Conservation (phyloP, 2,797 vertebrate species). For the Pseudochirops corinnae region DNA sequence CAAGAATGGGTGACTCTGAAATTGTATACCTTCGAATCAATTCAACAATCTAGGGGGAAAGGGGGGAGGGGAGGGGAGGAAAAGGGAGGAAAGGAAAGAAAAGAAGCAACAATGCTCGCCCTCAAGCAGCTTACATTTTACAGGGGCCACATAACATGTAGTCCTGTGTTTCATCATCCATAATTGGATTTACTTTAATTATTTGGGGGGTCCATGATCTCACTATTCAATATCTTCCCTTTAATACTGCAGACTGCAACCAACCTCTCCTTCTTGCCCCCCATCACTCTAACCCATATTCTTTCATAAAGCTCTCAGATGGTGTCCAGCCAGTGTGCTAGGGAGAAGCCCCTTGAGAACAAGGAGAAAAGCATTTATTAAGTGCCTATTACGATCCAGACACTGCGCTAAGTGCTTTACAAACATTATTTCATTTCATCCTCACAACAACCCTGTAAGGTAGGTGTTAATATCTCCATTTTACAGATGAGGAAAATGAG, state of each 20-base stretch:
- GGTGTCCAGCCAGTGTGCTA: background rate
- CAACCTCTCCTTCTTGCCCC: background rate
- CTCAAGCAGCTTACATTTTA: too few species aligned
- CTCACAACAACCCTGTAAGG: background rate
- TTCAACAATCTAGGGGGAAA: too few species aligned
- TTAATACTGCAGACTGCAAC: background rate
- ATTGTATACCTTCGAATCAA: too few species aligned
- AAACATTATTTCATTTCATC: background rate
- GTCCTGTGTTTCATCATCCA: too few species aligned
- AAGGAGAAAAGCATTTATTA: too few species aligned
- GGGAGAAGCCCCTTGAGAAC: background rate
- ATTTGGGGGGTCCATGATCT: too few species aligned
- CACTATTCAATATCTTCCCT: background rate
- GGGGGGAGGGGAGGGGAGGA: too few species aligned
- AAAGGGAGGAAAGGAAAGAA: background rate
- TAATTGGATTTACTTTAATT: too few species aligned
- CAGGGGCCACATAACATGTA: too few species aligned
- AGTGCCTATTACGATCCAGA: background rate
- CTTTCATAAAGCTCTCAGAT: background rate
- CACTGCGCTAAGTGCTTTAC: background rate
- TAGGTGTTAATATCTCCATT: background rate
- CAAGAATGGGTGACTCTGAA: too few species aligned
- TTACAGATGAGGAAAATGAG: background rate
- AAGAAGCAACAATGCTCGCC: too few species aligned
- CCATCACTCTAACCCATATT: background rate